These are phyloP conservation scores for Oscheius sp. DNA, from an alignment of 2,888 invertebrate genomes.

Conservation along the genomic window DNA sequence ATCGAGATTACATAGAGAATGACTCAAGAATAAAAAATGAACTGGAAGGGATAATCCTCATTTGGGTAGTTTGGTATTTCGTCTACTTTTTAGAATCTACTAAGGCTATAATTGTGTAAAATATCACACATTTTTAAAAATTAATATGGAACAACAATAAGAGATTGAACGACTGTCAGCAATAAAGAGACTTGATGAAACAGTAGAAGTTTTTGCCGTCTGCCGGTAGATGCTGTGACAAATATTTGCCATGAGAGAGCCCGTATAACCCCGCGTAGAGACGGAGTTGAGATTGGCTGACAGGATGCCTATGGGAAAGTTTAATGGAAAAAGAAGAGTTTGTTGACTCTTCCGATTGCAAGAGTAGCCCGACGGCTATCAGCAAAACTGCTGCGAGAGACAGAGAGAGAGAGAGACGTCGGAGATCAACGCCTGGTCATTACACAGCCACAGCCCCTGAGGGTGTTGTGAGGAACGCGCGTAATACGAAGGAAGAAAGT, in stretches of 20 bases:
- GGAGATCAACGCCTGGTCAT: conserved; percentile 2
- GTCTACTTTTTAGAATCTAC: no score
- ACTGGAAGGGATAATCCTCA: no score
- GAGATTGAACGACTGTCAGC: not conserved
- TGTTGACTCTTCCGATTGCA: conserved; percentile 25
- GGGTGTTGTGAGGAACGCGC: no score
- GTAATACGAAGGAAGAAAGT: not conserved
- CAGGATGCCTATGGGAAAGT: no score
- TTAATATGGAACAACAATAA: no score
- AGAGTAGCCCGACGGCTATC: conserved; percentile 7
- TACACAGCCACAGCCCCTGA: not conserved
- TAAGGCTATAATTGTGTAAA: no score
- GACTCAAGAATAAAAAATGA: no score
- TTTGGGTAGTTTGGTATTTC: no score
- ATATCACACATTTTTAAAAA: not conserved
- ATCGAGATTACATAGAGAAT: no score
- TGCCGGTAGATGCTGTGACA: not conserved
- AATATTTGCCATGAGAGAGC: not conserved
- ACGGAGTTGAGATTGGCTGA: not conserved
- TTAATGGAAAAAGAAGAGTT: not conserved
- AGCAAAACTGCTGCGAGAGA: not conserved
- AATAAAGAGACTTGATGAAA: not conserved
- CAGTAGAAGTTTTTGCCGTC: not conserved
- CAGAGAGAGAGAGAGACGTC: not conserved
- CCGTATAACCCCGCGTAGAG: not conserved